Conservation (phyloP, 2,797 vertebrate genomes). For the Pogonophryne albipinna region DNA sequence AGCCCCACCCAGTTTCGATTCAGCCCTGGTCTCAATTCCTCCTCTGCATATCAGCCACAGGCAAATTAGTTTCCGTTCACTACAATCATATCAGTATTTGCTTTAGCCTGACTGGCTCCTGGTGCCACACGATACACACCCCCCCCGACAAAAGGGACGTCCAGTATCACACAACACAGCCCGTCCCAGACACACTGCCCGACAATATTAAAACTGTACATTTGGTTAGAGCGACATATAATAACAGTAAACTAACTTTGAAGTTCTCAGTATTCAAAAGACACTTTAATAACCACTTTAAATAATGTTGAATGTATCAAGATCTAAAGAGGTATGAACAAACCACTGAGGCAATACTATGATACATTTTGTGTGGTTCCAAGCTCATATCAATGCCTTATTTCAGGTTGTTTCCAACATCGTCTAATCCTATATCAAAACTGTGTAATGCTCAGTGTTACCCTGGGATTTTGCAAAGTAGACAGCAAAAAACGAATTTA, state of each 20-base stretch:
- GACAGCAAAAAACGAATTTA: neutral
- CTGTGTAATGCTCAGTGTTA: neutral
- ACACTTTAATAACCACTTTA: neutral
- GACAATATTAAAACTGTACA: conserved; percentile 6
- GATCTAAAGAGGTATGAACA: neutral
- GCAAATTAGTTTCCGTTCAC: conserved; percentile 74
- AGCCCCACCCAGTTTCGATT: conserved; percentile 52
- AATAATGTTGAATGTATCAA: neutral
- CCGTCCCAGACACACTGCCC: neutral
- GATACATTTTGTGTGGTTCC: neutral
- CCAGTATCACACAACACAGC: conserved; percentile 30
- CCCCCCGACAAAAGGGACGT: conserved; percentile 47
- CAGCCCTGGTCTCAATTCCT: conserved; percentile 23
- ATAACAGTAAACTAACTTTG: neutral
- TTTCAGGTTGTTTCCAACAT: neutral
- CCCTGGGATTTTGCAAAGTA: neutral
- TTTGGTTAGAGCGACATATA: neutral
- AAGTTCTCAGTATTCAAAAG: neutral
- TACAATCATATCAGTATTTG: conserved; percentile 81
- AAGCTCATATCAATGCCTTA: neutral
- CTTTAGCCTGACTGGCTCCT: conserved; percentile 62
- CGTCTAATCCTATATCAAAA: neutral
- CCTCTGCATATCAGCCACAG: conserved; percentile 54
- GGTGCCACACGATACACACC: conserved; percentile 31
- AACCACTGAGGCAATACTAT: neutral